Evolutionary conservation across 1,140 invertebrate genomes (phyloP).

Genomic region (Manduca sexta): DNA sequence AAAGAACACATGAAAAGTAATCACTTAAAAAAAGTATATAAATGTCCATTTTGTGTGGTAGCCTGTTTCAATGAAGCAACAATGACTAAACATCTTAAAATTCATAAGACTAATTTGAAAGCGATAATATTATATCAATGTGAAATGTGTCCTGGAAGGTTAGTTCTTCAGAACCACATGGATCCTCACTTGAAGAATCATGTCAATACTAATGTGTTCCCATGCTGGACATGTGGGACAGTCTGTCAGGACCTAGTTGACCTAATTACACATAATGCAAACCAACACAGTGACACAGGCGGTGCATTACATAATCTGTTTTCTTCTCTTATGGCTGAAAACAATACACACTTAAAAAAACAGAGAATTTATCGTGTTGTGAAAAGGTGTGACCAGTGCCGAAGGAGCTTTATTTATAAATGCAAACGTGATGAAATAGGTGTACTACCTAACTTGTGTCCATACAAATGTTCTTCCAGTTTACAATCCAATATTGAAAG

Average conservation of each 20-base stretch:
- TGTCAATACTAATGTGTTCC: conserved; percentile 28
- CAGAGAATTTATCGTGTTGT: conserved; percentile 33
- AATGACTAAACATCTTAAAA: conserved; percentile 39
- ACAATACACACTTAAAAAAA: neutral
- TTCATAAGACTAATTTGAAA: conserved; percentile 21
- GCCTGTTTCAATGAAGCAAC: conserved; percentile 43
- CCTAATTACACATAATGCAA: conserved; percentile 44
- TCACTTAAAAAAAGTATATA: conserved; percentile 61
- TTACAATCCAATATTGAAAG: conserved; percentile 1
- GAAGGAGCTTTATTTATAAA: conserved; percentile 41
- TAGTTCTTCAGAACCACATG: conserved; percentile 38
- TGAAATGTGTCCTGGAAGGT: conserved; percentile 43
- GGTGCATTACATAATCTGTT: conserved; percentile 16
- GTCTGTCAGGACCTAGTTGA: conserved; percentile 26
- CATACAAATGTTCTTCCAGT: conserved; percentile 33
- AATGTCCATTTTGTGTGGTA: conserved; percentile 56
- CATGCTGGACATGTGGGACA: conserved; percentile 48
- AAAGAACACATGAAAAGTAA: conserved; percentile 53
- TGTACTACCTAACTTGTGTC: conserved; percentile 35
- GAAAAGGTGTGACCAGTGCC: conserved; percentile 46
- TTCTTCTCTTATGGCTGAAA: conserved; percentile 13
- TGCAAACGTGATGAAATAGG: conserved; percentile 33
- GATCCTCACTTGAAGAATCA: conserved; percentile 47
- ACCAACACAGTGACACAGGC: conserved; percentile 22
- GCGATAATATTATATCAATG: conserved; percentile 47